Evolutionary conservation across 1,140 invertebrate species (phyloP).

Genomic region (Batillaria attramentaria): DNA sequence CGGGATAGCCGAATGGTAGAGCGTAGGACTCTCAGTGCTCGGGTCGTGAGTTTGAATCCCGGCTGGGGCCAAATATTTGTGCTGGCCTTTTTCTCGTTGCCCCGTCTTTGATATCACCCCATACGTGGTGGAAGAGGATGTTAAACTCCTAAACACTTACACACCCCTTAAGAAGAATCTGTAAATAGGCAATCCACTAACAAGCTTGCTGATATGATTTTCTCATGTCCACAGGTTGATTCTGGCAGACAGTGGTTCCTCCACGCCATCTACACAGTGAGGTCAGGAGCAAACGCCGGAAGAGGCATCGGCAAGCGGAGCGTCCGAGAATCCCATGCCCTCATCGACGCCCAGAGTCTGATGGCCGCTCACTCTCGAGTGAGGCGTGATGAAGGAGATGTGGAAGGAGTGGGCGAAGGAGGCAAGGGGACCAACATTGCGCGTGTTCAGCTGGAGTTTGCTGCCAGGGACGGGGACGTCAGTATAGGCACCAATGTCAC

Average conservation of each 20-base stretch:
- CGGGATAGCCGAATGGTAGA: too few species aligned
- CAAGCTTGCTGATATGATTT: too few species aligned
- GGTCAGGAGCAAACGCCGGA: conserved; percentile 53
- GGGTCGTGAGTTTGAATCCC: too few species aligned
- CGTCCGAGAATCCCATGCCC: conserved; percentile 28
- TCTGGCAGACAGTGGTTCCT: conserved; percentile 71
- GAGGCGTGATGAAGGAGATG: conserved; percentile 47
- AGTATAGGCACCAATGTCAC: conserved; percentile 46
- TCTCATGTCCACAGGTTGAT: conserved; percentile 67
- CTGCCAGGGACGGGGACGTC: conserved; percentile 36
- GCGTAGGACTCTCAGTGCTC: too few species aligned
- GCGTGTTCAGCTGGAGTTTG: conserved; percentile 51
- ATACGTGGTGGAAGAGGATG: too few species aligned
- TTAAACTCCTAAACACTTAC: too few species aligned
- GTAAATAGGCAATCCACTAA: too few species aligned
- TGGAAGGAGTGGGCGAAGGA: conserved; percentile 50
- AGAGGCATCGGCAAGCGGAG: conserved; percentile 56
- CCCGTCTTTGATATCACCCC: too few species aligned
- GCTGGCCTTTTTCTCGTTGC: too few species aligned
- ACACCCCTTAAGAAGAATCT: too few species aligned
- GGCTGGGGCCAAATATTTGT: too few species aligned
- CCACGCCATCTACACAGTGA: conserved; percentile 70
- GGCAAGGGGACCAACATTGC: conserved; percentile 71
- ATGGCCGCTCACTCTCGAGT: conserved; percentile 33
- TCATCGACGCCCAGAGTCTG: conserved; percentile 9